Evolutionary conservation across 92 coral and sea anemone genomes (phyloP), one percentile per base, ranked within the genome.

Genomic region (Paragorgia papillata): DNA sequence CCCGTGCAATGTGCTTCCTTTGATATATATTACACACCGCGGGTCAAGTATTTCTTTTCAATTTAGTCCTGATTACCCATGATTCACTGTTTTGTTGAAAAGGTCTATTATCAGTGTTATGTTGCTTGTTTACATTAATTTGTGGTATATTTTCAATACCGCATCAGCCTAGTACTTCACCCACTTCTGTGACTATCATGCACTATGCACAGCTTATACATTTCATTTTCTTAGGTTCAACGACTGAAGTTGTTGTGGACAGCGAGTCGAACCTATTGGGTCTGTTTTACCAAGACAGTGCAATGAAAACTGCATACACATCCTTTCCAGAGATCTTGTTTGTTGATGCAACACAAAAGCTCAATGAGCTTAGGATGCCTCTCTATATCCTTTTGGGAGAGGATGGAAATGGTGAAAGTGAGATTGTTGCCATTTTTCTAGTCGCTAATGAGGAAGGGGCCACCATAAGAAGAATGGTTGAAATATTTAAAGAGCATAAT

Each of bases 321-420:
- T 50, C 60, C 25, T 69, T 48, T 48, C 75, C 75, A 9, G 75
- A 69, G 31, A 25, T 69, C 5, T 1, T 69, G n/a, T 44, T 69
- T 14, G 14, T 69, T 25, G 60, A 50, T 48, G 75, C 60, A 3
- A 69, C 59, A 0, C 48, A 69, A 46, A 50, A 69, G 25, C 21
- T 69, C 27, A 69, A 69, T 44, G 54, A 69, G 21, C 43, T 69
- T 7, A n/a, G 60, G 2, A 37, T 69, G 53, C 75, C 75, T 0
- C n/a, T 69, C 41, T 69, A 69, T 29, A 28, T 69, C 3, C 25
- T 69, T 25, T 60, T 69, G 14, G 41, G 25, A 0, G 59, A 25
- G 15, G 59, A 69, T 49, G 58, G 75, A 46, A 69, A 69, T 27
- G 60, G 75, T 29, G 27, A n/a, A n/a, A 69, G 75, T 26, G 75